These are phyloP conservation scores for Prosapia bicincta DNA, from an alignment of 2,888 invertebrate genomes.

Conservation along the genomic window DNA sequence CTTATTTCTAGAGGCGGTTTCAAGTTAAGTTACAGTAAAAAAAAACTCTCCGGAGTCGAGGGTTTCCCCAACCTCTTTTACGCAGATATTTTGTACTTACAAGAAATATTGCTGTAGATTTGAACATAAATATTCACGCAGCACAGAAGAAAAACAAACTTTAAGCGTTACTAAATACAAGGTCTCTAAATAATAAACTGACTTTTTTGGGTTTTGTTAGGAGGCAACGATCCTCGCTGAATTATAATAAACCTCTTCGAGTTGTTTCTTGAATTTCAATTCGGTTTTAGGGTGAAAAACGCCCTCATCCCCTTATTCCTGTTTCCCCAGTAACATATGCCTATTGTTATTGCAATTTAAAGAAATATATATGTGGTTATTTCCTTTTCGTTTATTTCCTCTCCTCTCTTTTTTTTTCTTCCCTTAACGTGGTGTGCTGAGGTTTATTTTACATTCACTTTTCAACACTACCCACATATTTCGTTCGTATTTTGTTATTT, in stretches of 20 bases:
- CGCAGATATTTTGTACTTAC: neutral
- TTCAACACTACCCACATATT: no score
- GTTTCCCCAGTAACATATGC: no score
- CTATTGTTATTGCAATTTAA: no score
- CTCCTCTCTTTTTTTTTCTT: no score
- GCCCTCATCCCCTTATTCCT: neutral
- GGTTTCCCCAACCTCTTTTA: neutral
- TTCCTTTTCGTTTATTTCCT: no score
- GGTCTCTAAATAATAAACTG: no score
- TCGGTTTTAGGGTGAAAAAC: neutral
- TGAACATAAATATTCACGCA: neutral
- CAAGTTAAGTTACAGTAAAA: neutral
- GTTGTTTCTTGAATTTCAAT: neutral
- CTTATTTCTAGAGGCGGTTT: neutral
- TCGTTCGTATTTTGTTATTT: no score
- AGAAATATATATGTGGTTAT: no score
- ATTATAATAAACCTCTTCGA: neutral
- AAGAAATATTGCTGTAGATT: neutral
- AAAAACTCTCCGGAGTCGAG: neutral
- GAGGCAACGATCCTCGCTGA: neutral
- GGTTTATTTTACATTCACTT: no score
- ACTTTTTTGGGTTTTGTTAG: neutral
- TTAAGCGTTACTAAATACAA: no score
- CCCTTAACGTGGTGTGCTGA: no score
- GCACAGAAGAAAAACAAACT: neutral